These are phyloP conservation scores for Poeciliopsis turneri DNA, from an alignment of 2,797 vertebrate species.

Conservation along the genomic window DNA sequence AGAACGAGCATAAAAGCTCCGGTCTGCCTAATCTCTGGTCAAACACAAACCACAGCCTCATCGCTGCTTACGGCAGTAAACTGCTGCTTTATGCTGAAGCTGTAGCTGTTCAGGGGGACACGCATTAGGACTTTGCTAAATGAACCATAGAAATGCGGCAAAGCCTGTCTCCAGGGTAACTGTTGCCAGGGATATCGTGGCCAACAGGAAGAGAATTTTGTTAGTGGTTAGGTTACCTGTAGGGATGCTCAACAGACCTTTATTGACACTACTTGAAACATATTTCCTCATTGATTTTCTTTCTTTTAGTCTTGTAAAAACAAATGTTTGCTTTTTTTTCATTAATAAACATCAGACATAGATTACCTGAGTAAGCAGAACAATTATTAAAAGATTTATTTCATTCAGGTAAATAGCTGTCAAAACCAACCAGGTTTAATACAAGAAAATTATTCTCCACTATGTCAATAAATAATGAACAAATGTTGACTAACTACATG, in stretches of 20 bases:
- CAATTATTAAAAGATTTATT: background rate
- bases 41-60: conserved; percentile 74
- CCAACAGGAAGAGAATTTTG: conserved; percentile 67
- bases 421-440: background rate
- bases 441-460: background rate
- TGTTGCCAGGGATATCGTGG: conserved; percentile 67
- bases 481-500: background rate
- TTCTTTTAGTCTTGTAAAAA: background rate
- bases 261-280: conserved; percentile 30
- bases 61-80: conserved; percentile 66
- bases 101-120: conserved; percentile 52
- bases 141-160: conserved; percentile 64
- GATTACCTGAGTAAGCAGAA: background rate
- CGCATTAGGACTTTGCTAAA: conserved; percentile 63
- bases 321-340: background rate
- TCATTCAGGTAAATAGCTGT: background rate
- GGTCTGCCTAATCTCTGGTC: conserved; percentile 79
- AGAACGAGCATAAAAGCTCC: conserved; percentile 72
- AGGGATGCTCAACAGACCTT: conserved; percentile 39
- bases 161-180: conserved; percentile 64
- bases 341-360: background rate
- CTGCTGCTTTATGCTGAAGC: conserved; percentile 60
- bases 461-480: background rate
- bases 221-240: conserved; percentile 64
- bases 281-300: conserved; percentile 9